A percentile compares a stretch with the other conserved stretches of the same genome.
Conservation (phyloP, 2,888 invertebrate genomes). For the Stratiomys singularior region DNA sequence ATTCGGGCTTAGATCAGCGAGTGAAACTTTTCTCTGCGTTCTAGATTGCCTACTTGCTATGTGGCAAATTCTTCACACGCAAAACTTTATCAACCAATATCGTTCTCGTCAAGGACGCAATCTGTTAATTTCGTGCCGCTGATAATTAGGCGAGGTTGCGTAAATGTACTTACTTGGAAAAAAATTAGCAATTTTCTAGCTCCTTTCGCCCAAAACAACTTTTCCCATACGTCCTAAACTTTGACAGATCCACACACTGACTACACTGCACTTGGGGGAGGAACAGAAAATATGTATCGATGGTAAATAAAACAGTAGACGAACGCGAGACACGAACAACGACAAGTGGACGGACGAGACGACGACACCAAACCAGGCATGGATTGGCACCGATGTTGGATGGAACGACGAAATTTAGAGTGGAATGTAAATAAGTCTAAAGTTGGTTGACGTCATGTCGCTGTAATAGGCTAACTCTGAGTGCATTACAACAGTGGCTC, state of each 20-base stretch:
- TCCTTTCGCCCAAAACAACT: background rate
- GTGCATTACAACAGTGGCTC: background rate
- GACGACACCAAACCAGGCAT: too few relatives aligned
- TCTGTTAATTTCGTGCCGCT: background rate
- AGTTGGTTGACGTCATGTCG: slow-evolving; percentile 2
- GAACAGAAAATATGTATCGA: background rate
- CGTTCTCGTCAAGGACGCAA: background rate
- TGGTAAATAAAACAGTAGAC: slow-evolving; percentile 1
- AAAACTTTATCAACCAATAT: background rate
- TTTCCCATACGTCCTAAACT: slow-evolving; percentile 37
- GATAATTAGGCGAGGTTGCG: background rate
- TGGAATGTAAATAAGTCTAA: slow-evolving; percentile 15
- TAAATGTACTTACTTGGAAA: slow-evolving; percentile 29
- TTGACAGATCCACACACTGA: slow-evolving; percentile 22
- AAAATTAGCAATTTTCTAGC: slow-evolving; percentile 30
- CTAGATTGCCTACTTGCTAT: background rate
- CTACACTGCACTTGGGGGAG: slow-evolving; percentile 12
- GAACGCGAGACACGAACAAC: background rate
- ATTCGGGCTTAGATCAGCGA: too few relatives aligned
- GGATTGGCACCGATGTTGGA: background rate
- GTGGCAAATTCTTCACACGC: background rate
- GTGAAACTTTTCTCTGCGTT: background rate
- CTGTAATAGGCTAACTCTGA: too few relatives aligned
- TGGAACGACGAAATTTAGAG: background rate
- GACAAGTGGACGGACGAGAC: too few relatives aligned